Conservation (phyloP, 2,797 vertebrate genomes). For the Notoglanidium macrostoma region DNA sequence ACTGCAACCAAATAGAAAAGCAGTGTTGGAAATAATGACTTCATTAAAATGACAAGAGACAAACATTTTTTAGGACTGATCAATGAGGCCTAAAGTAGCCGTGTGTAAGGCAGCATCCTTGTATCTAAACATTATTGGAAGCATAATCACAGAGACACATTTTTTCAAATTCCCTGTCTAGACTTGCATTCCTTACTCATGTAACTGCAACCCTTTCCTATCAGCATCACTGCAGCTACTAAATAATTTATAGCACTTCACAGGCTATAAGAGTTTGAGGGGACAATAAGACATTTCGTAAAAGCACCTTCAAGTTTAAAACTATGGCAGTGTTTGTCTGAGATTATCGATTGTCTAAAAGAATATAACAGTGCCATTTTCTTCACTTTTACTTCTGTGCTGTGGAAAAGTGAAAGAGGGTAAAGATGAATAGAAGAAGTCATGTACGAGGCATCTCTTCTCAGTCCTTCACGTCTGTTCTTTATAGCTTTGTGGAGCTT, state of each 20-base stretch:
- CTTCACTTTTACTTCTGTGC: conserved; percentile 18
- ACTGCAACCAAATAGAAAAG: conserved; percentile 22
- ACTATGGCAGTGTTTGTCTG: conserved; percentile 6
- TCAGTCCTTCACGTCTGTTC: conserved; percentile 39
- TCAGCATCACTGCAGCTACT: neutral
- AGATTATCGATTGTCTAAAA: conserved; percentile 32
- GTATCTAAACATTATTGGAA: neutral
- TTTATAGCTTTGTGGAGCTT: conserved; percentile 37
- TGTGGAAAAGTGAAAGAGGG: conserved; percentile 1
- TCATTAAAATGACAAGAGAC: conserved; percentile 26
- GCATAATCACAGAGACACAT: neutral
- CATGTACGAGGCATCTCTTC: conserved; percentile 40
- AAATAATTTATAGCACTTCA: neutral
- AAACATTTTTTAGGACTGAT: conserved; percentile 21
- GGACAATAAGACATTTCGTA: neutral
- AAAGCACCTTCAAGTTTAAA: conserved; percentile 17
- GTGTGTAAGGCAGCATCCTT: neutral
- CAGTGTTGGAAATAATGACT: conserved; percentile 4
- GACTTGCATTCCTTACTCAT: neutral
- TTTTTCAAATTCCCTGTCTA: neutral
- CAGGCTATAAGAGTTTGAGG: neutral
- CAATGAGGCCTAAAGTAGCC: conserved; percentile 3
- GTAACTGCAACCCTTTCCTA: neutral
- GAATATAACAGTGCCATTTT: conserved; percentile 13
- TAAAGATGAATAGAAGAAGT: conserved; percentile 43